Evolutionary conservation across 2,113 vertebrate species (phyloP).

Genomic region (Corythoichthys haematopterus): DNA sequence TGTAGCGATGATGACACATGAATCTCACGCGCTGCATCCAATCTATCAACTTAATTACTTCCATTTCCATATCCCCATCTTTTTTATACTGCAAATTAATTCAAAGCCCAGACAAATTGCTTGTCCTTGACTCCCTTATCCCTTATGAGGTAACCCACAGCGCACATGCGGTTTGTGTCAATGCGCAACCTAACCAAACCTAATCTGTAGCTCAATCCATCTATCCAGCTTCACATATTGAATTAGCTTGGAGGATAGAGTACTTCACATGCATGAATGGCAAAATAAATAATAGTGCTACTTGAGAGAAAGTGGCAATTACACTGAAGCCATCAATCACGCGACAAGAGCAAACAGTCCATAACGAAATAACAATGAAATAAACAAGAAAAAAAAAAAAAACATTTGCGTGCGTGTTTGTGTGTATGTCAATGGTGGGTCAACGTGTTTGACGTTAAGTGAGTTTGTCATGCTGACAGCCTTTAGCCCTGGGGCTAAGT

Average conservation of each 20-base stretch:
- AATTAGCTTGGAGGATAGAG: slow-evolving; percentile 44
- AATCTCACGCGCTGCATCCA: slow-evolving; percentile 50
- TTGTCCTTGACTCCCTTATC: slow-evolving; percentile 62
- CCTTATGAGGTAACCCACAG: slow-evolving; percentile 25
- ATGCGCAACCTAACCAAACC: slow-evolving; percentile 27
- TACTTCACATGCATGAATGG: slow-evolving; percentile 27
- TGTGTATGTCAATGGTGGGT: slow-evolving; percentile 9
- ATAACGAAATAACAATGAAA: slow-evolving; percentile 14
- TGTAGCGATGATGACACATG: slow-evolving; percentile 41
- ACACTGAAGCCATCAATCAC: slow-evolving; percentile 43
- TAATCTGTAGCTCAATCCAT: slow-evolving; percentile 47
- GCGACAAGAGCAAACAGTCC: slow-evolving; percentile 10
- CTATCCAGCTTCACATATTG: slow-evolving; percentile 31
- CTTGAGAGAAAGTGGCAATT: slow-evolving; percentile 30
- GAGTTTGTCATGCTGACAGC: slow-evolving; percentile 41
- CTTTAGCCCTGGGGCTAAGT: slow-evolving; percentile 28
- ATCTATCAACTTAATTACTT: slow-evolving; percentile 77
- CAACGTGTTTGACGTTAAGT: slow-evolving; percentile 48
- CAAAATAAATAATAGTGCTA: slow-evolving; percentile 49
- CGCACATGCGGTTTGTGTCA: slow-evolving; percentile 22
- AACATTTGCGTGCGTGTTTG: not conserved
- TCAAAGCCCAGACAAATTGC: slow-evolving; percentile 64
- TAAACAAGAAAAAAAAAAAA: slow-evolving; percentile 8
- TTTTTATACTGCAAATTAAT: slow-evolving; percentile 67
- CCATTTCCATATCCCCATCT: slow-evolving; percentile 62